Evolutionary conservation across 1,140 invertebrate species (phyloP), one percentile per base, ranked within the genome.

Genomic region (Drosophila parabipectinata): DNA sequence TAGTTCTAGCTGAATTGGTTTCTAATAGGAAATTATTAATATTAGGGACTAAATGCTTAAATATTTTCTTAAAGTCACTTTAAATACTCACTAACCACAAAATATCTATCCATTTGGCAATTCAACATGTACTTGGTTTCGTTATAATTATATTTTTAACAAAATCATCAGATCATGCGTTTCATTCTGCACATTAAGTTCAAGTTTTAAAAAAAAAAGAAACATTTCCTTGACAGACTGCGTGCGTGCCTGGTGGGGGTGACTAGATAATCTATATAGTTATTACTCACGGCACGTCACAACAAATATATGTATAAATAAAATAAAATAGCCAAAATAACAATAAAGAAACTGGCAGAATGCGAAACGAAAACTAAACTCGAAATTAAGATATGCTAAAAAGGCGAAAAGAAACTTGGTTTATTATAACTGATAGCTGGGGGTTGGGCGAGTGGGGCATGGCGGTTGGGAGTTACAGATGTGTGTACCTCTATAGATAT

Each of bases 231-330:
- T 63, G 81, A 79, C 60, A 37, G 60, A 71, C 56, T 26, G 4
- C 66, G 74, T 85, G 81, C 73, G 77, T 84, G 81, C 81, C 66
- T 26, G 18, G 4, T 26, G 26, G 4, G 26, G 26, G 26, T 26
- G 26, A 7, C 64, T 39, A 55, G 63, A 48, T 69, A 57, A 82
- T 82, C 81, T 79, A 72, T 83, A 81, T 82, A 85, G 64, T 85
- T 85, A 87, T 82, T 82, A 85, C 82, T 82, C 82, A 85, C 71
- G 82, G 74, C 82, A 85, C 82, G 82, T 87, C 82, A 85, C 69
- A 82, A 78, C 64, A 85, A 78, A 78, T 81, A 72, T 61, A 78
- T 78, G 78, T 75, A 75, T 67, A 71, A 79, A 72, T 60, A 52
- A 78, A 62, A 75, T 24, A 52, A 39, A 21, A 21, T 21, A 21